Percentiles rank a stretch among this genome's conserved stretches.
These are phyloP conservation scores for Dione vanillae DNA, from an alignment of 2,888 invertebrate species.

Conservation along the genomic window DNA sequence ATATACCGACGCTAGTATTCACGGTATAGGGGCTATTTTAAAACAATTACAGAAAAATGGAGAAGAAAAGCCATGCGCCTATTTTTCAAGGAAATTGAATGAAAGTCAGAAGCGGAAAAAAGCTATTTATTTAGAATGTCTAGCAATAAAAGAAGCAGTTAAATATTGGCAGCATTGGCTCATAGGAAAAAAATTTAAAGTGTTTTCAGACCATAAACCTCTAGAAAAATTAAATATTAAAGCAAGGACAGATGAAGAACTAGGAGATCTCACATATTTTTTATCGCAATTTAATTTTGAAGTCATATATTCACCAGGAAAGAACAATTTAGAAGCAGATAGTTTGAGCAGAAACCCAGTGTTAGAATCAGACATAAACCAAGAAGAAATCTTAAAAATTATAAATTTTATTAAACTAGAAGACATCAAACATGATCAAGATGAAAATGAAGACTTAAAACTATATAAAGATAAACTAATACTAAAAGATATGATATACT, in stretches of 20 bases:
- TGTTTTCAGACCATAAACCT: constrained; percentile 43
- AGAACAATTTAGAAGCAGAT: no score
- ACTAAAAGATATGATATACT: constrained; percentile 26
- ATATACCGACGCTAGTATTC: constrained; percentile 33
- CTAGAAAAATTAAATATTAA: constrained; percentile 46
- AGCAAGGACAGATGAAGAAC: no score
- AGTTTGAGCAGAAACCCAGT: no score
- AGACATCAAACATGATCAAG: constrained; percentile 40
- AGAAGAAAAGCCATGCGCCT: constrained; percentile 29
- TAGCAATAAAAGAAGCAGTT: constrained; percentile 46
- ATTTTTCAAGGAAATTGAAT: no score
- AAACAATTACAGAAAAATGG: constrained; percentile 24
- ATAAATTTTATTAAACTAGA: constrained; percentile 43
- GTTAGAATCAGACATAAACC: constrained; percentile 41
- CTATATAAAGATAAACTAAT: constrained; percentile 23
- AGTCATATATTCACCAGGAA: no score
- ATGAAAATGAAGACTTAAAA: constrained; percentile 28
- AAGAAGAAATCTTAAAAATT: constrained; percentile 42
- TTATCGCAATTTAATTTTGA: no score
- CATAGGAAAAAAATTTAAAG: constrained; percentile 44
- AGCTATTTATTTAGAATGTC: no score
- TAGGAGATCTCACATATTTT: no score
- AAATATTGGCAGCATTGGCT: constrained; percentile 48
- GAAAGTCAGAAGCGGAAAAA: no score
- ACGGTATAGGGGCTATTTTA: constrained; percentile 41